phyloP scores from a whole-genome alignment of 1,140 invertebrate genomes.

The Anadara kagoshimensis region DNA sequence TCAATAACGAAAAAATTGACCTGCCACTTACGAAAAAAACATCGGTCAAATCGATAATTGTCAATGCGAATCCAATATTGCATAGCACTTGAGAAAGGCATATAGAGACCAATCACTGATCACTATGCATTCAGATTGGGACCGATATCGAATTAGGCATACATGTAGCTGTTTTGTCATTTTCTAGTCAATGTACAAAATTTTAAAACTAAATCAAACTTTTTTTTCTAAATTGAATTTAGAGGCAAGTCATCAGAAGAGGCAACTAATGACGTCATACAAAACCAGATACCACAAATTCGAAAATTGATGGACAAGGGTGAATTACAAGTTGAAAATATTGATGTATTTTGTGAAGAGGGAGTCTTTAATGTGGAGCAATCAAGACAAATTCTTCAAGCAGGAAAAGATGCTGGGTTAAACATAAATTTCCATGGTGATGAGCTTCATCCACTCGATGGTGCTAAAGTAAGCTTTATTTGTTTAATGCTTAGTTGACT shows the following conservation, averaged over 20 bases:
- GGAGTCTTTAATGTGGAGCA: constrained; percentile 77
- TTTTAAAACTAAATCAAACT: not conserved
- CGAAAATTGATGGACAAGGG: constrained; percentile 67
- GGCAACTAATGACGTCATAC: constrained; percentile 75
- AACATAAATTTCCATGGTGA: constrained; percentile 81
- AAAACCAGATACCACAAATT: constrained; percentile 75
- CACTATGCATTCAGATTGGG: no score
- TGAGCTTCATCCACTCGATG: constrained; percentile 77
- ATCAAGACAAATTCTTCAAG: constrained; percentile 75
- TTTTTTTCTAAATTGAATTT: no score
- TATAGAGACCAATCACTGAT: no score
- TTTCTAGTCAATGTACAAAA: not conserved
- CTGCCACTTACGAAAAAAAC: no score
- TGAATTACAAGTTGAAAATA: constrained; percentile 78
- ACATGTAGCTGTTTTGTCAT: no score
- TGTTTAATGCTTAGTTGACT: no score
- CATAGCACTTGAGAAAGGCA: no score
- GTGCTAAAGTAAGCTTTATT: constrained; percentile 75
- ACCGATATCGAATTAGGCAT: no score
- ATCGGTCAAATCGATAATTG: no score
- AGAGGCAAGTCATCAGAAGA: constrained; percentile 76
- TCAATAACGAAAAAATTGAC: no score
- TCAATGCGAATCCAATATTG: no score
- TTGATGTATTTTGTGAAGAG: constrained; percentile 83
- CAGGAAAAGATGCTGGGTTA: constrained; percentile 76